Evolutionary conservation across 2,888 invertebrate genomes (phyloP), one percentile per base, ranked within the genome.

Genomic region (Drosophila koepferae): DNA sequence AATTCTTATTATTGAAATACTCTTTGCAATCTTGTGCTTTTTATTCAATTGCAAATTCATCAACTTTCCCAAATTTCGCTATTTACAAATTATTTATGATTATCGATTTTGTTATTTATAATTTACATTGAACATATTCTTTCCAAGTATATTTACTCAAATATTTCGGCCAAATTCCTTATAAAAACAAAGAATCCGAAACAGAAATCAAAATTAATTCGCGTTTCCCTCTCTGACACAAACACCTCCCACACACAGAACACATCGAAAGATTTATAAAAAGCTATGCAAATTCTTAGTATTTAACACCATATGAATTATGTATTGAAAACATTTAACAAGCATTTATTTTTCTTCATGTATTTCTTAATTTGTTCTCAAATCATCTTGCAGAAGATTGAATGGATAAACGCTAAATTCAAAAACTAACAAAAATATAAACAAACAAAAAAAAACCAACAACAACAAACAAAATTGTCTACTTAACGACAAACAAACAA

Each of bases 321-420:
- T 86, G 10, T 54, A 85, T 76, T 63, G 62, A 82, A 79, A 72
- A 82, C 77, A 80, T 80, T 87, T 85, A 85, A 83, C 83, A 73
- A 82, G 73, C 61, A 77, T 90, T 86, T 83, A 83, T 79, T 83
- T 84, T 86, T 89, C 80, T 88, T 83, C 77, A 84, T 85, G 76
- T 86, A 77, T 80, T 90, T 89, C 90, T 90, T 92, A 73, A 82
- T 91, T 92, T 91, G 77, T 91, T 92, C 90, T 90, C 81, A 75
- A 92, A 91, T 92, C 92, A 91, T 92, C 91, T 92, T 92, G 91
- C 93, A 93, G 93, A 93, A 93, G 93, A 93, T 93, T 93, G 92
- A 93, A 93, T 92, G 93, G 93, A 93, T 92, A 88, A 91, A 89
- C 91, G 84, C 90, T 86, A 79, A 89, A 86, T 80, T 75, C 72